These are phyloP conservation scores for Tetraodon nigroviridis DNA, from an alignment of 2,113 vertebrate genomes.

Conservation along the genomic window DNA sequence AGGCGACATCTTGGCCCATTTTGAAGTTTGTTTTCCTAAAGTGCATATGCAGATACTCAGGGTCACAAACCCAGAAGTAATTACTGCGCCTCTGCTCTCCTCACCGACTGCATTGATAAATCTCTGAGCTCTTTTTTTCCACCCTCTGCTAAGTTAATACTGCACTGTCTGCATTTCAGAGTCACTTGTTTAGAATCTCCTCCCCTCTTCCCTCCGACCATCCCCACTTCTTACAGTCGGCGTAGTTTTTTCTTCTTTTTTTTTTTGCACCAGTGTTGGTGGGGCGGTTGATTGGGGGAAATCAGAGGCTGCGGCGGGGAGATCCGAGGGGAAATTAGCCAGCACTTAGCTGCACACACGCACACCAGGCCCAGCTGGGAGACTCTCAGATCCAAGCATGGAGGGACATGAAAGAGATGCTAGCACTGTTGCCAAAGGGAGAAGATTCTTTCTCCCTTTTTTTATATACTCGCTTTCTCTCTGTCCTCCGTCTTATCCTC, in stretches of 20 bases:
- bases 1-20: neutral
- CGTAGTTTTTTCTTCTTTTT: no score
- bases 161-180: no score
- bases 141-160: neutral
- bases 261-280: slow-evolving; percentile 7
- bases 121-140: slow-evolving; percentile 21
- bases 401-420: slow-evolving; percentile 67
- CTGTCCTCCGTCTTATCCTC: slow-evolving; percentile 44
- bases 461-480: slow-evolving; percentile 17
- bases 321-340: slow-evolving; percentile 71
- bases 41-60: slow-evolving; percentile 17
- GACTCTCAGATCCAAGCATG: slow-evolving; percentile 60
- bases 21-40: slow-evolving; percentile 18
- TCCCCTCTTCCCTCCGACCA: neutral
- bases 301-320: slow-evolving; percentile 27
- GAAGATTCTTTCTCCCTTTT: slow-evolving; percentile 25
- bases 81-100: slow-evolving; percentile 28
- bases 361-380: slow-evolving; percentile 59
- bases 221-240: slow-evolving; percentile 4
- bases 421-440: slow-evolving; percentile 43
- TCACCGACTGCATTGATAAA: slow-evolving; percentile 22
- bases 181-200: neutral
- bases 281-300: slow-evolving; percentile 13
- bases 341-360: slow-evolving; percentile 65
- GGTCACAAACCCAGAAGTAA: slow-evolving; percentile 40